Evolutionary conservation across 2,888 invertebrate genomes (phyloP).

Genomic region (Ramazzottius varieornatus): DNA sequence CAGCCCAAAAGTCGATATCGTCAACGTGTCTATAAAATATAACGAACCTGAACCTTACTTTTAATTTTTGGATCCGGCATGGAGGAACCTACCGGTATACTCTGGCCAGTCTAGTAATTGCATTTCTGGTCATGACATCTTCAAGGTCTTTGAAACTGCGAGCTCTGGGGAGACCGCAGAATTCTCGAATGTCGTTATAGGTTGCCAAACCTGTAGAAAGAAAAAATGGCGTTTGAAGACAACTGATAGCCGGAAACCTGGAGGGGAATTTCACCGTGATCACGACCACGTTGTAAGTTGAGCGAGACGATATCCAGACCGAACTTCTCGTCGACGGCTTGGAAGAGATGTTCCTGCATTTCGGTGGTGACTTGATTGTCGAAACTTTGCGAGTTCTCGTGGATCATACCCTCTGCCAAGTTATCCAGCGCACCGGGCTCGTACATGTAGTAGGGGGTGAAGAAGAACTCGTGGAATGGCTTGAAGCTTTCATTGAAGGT

Average conservation of each 20-base stretch:
- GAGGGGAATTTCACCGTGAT: conserved; percentile 3
- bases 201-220: background rate
- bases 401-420: background rate
- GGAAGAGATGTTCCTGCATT: conserved; percentile 2
- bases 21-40: background rate
- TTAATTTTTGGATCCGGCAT: background rate
- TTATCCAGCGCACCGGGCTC: conserved; percentile 1
- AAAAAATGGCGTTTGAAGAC: no score
- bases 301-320: conserved; percentile 1
- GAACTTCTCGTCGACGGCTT: background rate
- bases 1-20: background rate
- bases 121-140: background rate
- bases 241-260: no score
- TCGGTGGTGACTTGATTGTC: background rate
- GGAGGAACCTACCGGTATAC: background rate
- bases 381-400: background rate
- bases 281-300: background rate
- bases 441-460: conserved; percentile 2
- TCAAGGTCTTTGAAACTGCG: background rate
- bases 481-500: conserved; percentile 1
- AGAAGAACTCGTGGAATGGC: conserved; percentile 2
- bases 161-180: background rate
- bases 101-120: background rate
- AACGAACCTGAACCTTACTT: background rate
- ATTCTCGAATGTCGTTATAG: background rate